phyloP scores from a whole-genome alignment of 2,113 vertebrate genomes.

The Corythoichthys intestinalis region DNA sequence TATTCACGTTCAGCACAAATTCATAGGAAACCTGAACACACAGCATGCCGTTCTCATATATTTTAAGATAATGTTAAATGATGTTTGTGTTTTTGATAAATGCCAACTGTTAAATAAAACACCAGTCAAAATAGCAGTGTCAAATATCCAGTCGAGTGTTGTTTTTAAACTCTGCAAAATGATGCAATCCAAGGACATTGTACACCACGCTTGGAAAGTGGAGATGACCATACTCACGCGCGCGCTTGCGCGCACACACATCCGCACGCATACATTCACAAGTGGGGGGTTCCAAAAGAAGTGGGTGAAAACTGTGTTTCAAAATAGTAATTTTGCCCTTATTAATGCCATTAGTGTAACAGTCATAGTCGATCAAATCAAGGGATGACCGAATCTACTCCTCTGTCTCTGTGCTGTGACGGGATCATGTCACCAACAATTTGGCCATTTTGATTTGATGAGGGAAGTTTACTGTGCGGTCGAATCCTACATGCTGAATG shows the following conservation, averaged over 20 bases:
- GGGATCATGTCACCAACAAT: constrained; percentile 71
- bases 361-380: constrained; percentile 80
- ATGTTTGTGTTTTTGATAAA: constrained; percentile 44
- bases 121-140: constrained; percentile 73
- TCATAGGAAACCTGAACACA: constrained; percentile 25
- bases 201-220: constrained; percentile 50
- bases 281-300: constrained; percentile 49
- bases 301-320: constrained; percentile 64
- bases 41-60: neutral
- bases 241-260: constrained; percentile 4
- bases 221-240: constrained; percentile 45
- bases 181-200: constrained; percentile 57
- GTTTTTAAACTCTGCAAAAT: constrained; percentile 68
- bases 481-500: constrained; percentile 48
- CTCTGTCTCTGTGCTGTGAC: constrained; percentile 68
- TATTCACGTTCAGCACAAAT: constrained; percentile 39
- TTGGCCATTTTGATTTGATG: constrained; percentile 70
- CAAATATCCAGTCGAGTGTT: constrained; percentile 66
- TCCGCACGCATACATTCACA: constrained; percentile 8
- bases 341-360: constrained; percentile 82
- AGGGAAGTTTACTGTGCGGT: constrained; percentile 61
- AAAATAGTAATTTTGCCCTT: constrained; percentile 79
- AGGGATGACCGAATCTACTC: constrained; percentile 70
- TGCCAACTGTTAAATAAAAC: constrained; percentile 60
- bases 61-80: constrained; percentile 13